Base-by-base conservation (phyloP, 2,797 vertebrate genomes). In the Platalea minor region DNA sequence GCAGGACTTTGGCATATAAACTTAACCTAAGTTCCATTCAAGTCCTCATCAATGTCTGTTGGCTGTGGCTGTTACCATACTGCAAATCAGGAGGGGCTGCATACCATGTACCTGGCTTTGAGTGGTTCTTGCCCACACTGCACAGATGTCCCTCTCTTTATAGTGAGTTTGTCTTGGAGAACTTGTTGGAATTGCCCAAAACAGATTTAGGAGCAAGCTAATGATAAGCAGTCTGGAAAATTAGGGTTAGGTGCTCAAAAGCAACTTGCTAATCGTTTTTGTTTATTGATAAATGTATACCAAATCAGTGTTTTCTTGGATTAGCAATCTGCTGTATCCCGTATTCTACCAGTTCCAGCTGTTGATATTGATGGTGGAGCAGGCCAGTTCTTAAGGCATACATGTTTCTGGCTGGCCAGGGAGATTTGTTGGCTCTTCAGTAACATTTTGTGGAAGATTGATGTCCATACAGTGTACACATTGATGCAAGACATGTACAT, bases 81-180 rank as follows among this genome's bases (percentile, higher is more conserved):
- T 75, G 23, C 48, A 72, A 23, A 48, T 57, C 31, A 26, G 15
- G 68, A n/a, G 13, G 8, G 24, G 19, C 8, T 54, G 2, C 31
- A 33, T 20, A 35, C 28, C 2, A 9, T 0, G 0, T 48, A 17
- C 12, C 3, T 93, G n/a, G 35, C 14, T 78, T n/a, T 53, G 48
- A 69, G 46, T 45, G 11, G 17, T 37, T 83, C 53, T 59, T 82
- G 37, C 59, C 57, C 17, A 7, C 4, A 14, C 19, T 46, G 50
- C 12, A 31, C 8, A 54, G 64, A 64, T 33, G 9, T 41, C 0
- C 4, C 29, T 60, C 15, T n/a, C 17, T 54, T 75, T n/a, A 17
- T 51, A 86, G 45, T 13, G n/a, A 5, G 4, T 45, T 83, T 68
- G 17, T 85, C 67, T 91, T 54, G 21, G 37, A 79, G 28, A 72